phyloP scores from a whole-genome alignment of 64 coral and sea anemone genomes.

The Hydrozoanthus tunicans region DNA sequence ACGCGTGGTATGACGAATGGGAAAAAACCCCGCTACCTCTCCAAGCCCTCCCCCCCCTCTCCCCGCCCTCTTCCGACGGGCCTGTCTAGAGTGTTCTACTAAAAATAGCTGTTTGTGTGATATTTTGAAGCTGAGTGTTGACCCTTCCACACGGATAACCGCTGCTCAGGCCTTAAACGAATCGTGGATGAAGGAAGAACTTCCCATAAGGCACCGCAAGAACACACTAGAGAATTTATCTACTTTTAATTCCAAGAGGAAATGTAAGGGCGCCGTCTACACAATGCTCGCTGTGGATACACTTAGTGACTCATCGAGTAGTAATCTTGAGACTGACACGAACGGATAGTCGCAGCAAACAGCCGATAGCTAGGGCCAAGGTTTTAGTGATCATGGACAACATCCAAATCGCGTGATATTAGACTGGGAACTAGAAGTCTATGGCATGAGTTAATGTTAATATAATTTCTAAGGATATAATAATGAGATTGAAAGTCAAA shows the following conservation, averaged over 20 bases:
- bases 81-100: neutral
- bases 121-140: slow-evolving; percentile 57
- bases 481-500: no score
- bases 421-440: no score
- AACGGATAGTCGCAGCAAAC: neutral
- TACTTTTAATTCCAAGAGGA: slow-evolving; percentile 55
- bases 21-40: no score
- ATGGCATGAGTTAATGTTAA: no score
- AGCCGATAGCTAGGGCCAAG: neutral
- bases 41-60: no score
- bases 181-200: slow-evolving; percentile 63
- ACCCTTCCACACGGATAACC: slow-evolving; percentile 59
- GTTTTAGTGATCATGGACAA: neutral
- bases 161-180: slow-evolving; percentile 62
- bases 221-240: slow-evolving; percentile 70
- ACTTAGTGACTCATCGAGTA: slow-evolving; percentile 9
- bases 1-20: no score
- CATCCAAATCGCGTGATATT: no score
- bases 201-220: slow-evolving; percentile 67
- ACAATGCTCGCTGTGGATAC: slow-evolving; percentile 74
- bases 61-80: no score
- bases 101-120: neutral
- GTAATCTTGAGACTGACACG: neutral
- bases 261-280: slow-evolving; percentile 65
- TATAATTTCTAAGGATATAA: no score